Percentiles rank a stretch among this genome's conserved stretches.
These are phyloP conservation scores for Drosophila carrolli DNA, from an alignment of 1,140 invertebrate genomes.

Conservation along the genomic window DNA sequence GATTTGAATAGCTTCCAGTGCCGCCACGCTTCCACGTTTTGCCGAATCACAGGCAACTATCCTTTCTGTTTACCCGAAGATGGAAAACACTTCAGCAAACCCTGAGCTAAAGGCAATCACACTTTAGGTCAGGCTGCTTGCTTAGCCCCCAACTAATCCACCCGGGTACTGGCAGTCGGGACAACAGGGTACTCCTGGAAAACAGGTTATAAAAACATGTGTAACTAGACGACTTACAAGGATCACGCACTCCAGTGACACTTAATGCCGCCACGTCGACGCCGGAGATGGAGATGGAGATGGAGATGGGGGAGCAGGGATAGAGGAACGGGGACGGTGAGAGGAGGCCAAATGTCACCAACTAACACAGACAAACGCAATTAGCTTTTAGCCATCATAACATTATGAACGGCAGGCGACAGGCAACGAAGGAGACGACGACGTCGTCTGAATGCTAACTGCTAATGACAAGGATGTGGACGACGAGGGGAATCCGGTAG, in stretches of 20 bases:
- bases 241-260: conserved; percentile 82
- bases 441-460: conserved; percentile 59
- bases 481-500: conserved; percentile 12
- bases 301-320: not conserved
- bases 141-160: conserved; percentile 39
- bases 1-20: too few relatives aligned
- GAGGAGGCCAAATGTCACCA: conserved; percentile 63
- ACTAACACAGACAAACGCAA: conserved; percentile 77
- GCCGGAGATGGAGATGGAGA: not conserved
- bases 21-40: too few relatives aligned
- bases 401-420: conserved; percentile 77
- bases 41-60: too few relatives aligned
- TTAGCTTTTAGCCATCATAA: conserved; percentile 83
- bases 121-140: conserved; percentile 13
- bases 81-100: conserved; percentile 1
- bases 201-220: conserved; percentile 79
- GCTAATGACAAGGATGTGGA: conserved; percentile 68
- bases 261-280: conserved; percentile 67
- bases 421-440: conserved; percentile 38
- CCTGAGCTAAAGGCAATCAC: too few relatives aligned
- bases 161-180: conserved; percentile 19
- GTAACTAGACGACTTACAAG: conserved; percentile 81
- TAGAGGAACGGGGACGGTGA: not conserved
- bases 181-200: conserved; percentile 43
- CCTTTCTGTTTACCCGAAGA: not conserved